Evolutionary conservation across 2,113 vertebrate species (phyloP).

Genomic region (Myrmecobius fasciatus): DNA sequence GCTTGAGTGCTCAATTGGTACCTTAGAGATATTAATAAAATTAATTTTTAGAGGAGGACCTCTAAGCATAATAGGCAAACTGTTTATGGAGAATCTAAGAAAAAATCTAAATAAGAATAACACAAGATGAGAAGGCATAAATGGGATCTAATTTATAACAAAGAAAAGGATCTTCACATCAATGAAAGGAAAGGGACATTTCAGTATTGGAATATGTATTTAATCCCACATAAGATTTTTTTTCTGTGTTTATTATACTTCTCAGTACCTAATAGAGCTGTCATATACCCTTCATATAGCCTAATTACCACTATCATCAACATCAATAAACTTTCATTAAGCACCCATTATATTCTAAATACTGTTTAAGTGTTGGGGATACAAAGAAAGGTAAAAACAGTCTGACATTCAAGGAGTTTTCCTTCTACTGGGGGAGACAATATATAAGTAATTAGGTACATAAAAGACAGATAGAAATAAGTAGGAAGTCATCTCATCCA

Average conservation of each 20-base stretch:
- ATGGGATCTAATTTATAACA: neutral
- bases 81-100: neutral
- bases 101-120: neutral
- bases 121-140: neutral
- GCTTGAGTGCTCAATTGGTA: neutral
- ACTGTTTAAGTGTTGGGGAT: too few species aligned
- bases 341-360: neutral
- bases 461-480: neutral
- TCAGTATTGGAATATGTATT: neutral
- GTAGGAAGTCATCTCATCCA: neutral
- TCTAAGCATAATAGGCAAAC: neutral
- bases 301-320: neutral
- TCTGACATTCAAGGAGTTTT: too few species aligned
- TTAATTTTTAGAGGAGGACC: neutral
- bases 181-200: neutral
- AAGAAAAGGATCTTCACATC: neutral
- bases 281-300: neutral
- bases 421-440: neutral
- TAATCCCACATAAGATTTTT: neutral
- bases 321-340: neutral
- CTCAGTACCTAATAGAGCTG: neutral
- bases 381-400: too few species aligned
- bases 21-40: neutral
- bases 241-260: neutral
- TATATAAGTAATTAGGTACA: neutral